Conservation (phyloP, 2,888 invertebrate species). For the Callinectes sapidus region DNA sequence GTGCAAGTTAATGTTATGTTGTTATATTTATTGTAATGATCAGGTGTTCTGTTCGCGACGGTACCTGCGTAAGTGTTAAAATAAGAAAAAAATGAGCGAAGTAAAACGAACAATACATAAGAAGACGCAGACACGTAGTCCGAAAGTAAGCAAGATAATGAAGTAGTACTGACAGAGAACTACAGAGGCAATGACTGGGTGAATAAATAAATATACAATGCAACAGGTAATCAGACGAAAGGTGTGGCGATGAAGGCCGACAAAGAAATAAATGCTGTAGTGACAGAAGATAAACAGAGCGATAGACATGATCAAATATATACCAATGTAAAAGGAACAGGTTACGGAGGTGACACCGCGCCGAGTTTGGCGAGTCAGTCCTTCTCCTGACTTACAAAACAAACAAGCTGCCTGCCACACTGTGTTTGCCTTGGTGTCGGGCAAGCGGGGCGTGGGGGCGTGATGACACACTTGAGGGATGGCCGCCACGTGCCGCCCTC, state of each 20-base stretch:
- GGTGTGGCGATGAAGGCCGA: not conserved
- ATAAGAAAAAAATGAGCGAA: not conserved
- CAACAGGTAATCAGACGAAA: slow-evolving; percentile 21
- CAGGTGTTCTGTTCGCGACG: not conserved
- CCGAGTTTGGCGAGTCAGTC: not conserved
- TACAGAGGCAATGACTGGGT: not conserved
- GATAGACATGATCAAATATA: not conserved
- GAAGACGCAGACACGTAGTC: not conserved
- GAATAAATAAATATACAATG: not conserved
- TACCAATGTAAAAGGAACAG: not conserved
- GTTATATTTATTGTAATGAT: not conserved
- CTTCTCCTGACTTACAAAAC: slow-evolving; percentile 46
- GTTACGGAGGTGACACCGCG: not conserved
- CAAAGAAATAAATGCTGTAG: slow-evolving; percentile 11
- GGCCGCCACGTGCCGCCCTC: slow-evolving; percentile 26
- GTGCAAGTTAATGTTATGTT: not conserved
- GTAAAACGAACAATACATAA: not conserved
- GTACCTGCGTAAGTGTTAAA: not conserved
- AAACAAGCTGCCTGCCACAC: slow-evolving; percentile 37
- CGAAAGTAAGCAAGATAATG: not conserved
- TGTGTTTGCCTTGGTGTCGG: slow-evolving; percentile 24
- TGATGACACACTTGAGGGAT: not conserved
- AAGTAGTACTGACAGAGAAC: not conserved
- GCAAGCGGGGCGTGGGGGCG: slow-evolving; percentile 4
- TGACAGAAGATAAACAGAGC: slow-evolving; percentile 7